Percentiles rank a stretch among this genome's conserved stretches.
Evolutionary conservation across 2,797 vertebrate genomes (phyloP).

Genomic region (Myripristis jacobus): DNA sequence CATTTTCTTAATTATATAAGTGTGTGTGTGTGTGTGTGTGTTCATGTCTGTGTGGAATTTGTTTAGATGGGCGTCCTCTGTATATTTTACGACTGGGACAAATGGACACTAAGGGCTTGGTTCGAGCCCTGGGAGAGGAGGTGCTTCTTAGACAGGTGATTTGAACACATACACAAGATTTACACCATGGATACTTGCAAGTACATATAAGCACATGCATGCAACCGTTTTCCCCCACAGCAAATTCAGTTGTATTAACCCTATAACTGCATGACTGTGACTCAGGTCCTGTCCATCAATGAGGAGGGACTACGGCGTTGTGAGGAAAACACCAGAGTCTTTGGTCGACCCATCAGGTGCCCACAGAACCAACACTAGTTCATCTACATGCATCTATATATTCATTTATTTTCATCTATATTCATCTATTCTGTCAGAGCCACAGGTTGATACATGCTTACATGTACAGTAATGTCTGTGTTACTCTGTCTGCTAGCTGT

Average conservation of each 20-base stretch:
- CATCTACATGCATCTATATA: not conserved
- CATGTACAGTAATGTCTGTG: not conserved
- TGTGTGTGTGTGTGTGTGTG: not conserved
- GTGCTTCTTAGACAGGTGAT: conserved; percentile 89
- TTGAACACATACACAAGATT: not conserved
- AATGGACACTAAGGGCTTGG: conserved; percentile 96
- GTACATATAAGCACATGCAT: not conserved
- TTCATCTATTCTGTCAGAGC: not conserved
- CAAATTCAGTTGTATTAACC: not conserved
- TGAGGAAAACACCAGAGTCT: conserved; percentile 90
- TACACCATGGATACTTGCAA: not conserved
- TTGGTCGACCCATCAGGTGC: conserved; percentile 92
- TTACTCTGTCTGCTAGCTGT: conserved; percentile 77
- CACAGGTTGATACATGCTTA: not conserved
- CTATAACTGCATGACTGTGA: not conserved
- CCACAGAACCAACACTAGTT: conserved; percentile 20
- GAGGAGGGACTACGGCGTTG: conserved; percentile 94
- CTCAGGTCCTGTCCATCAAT: conserved; percentile 91
- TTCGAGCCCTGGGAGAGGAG: conserved; percentile 93
- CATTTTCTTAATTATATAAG: not conserved
- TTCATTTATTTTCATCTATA: not conserved
- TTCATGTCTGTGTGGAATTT: conserved; percentile 19
- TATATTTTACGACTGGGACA: conserved; percentile 93
- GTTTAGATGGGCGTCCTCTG: conserved; percentile 88
- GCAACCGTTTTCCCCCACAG: not conserved